Evolutionary conservation across 2,888 invertebrate genomes (phyloP), one percentile per base, ranked within the genome.

Genomic region (Protophormia terraenovae): DNA sequence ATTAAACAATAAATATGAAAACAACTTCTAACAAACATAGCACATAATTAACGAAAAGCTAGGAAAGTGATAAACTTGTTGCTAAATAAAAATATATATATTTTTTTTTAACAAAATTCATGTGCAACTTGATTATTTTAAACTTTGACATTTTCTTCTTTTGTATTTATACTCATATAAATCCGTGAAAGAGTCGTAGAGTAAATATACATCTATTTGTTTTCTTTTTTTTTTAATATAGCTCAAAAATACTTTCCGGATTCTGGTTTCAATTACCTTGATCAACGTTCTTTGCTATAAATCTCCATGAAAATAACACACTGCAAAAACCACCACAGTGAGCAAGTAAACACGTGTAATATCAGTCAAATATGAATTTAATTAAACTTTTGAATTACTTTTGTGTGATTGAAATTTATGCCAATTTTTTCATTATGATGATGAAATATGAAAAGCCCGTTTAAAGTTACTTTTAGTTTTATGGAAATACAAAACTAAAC

Each of bases 341-440:
- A 16, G 29, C 16, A 38, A 60, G 29, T 14, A 38, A 60, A 72
- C 60, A 76, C 64, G 35, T 50, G 24, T 16, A 66, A 32, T 75
- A 69, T 71, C 75, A 73, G 50, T 78, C 87, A 88, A 90, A 90
- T 90, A 89, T 88, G 90, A 90, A 90, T 91, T 90, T 90, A 91
- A 90, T 90, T 90, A 90, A 91, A 90, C 58, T 83, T 82, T 50
- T 41, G 58, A 58, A n/a, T n/a, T n/a, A n/a, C 47, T 22, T 75
- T 62, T 29, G 77, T 87, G 84, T 81, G 75, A 79, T 81, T 88
- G 86, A 88, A 88, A 89, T 90, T 90, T 89, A 89, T 89, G 88
- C 83, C 87, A 86, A 88, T 88, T 60, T 89, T 87, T 83, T 86
- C 87, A 88, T 88, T 66, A 53, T 50, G 55, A 12, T 71, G 71